Evolutionary conservation across 2,888 invertebrate genomes (phyloP).

Genomic region (Anthophora plumipes): DNA sequence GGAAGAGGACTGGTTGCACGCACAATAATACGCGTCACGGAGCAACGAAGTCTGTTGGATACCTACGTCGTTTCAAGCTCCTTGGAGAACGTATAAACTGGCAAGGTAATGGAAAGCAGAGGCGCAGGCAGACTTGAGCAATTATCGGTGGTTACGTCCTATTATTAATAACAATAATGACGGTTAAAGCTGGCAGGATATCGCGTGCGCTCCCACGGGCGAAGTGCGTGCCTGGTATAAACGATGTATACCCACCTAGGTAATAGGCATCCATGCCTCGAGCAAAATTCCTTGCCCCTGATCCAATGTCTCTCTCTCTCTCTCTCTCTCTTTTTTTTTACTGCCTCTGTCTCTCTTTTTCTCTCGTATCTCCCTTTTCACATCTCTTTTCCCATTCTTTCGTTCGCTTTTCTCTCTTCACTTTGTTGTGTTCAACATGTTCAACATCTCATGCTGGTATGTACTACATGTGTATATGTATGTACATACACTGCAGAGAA

Average conservation of each 20-base stretch:
- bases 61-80: neutral
- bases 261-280: conserved; percentile 82
- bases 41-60: neutral
- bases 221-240: conserved; percentile 83
- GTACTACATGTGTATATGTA: too few relatives aligned
- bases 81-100: conserved; percentile 1
- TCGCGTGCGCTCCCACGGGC: conserved; percentile 85
- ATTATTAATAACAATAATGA: conserved; percentile 84
- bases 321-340: conserved; percentile 8
- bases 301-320: conserved; percentile 52
- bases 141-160: conserved; percentile 83
- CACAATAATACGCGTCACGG: neutral
- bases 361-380: neutral
- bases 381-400: too few relatives aligned
- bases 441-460: too few relatives aligned
- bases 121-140: conserved; percentile 83
- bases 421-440: conserved; percentile 49
- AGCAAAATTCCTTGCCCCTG: conserved; percentile 80
- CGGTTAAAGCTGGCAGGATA: conserved; percentile 75
- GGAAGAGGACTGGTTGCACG: too few relatives aligned
- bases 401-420: conserved; percentile 26
- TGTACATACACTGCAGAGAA: too few relatives aligned
- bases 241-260: conserved; percentile 79
- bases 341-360: conserved; percentile 26
- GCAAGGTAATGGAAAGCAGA: conserved; percentile 79